Conservation (phyloP, 2,797 vertebrate species). For the Darevskia nairensis region DNA sequence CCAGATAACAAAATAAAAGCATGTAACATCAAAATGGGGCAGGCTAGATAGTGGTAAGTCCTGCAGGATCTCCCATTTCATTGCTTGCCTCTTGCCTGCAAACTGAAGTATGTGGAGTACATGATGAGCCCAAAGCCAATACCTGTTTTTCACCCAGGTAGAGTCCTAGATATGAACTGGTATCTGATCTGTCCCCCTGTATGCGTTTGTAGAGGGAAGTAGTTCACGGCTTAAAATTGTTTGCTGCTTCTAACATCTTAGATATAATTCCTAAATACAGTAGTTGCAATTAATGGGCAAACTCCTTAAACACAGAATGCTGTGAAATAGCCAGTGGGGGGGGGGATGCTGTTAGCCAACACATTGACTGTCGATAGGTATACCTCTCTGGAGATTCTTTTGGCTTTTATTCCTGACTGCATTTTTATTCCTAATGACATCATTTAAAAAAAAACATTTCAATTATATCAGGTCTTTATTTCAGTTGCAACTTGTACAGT, state of each 20-base stretch:
- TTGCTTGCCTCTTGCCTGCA: background rate
- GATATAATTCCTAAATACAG: background rate
- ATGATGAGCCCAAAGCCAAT: background rate
- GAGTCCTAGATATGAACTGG: background rate
- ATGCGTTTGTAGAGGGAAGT: background rate
- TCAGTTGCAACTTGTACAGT: conserved; percentile 39
- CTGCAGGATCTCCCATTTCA: background rate
- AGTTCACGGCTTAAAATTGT: background rate
- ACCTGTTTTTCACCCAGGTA: no score
- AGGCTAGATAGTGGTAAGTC: background rate
- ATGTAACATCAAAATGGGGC: conserved; percentile 43
- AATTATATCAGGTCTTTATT: conserved; percentile 48
- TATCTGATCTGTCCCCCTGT: background rate
- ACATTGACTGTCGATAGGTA: background rate
- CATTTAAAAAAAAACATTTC: conserved; percentile 40
- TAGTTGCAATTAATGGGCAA: background rate
- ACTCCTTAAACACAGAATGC: background rate
- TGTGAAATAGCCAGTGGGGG: background rate
- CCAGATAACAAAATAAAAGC: conserved; percentile 35
- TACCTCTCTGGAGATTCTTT: conserved; percentile 20
- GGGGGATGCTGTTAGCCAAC: background rate
- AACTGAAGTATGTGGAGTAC: background rate
- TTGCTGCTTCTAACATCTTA: background rate
- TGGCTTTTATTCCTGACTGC: conserved; percentile 26
- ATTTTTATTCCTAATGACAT: conserved; percentile 23